These are phyloP conservation scores for Hemicordylus capensis DNA, from an alignment of 2,113 vertebrate genomes.

Conservation along the genomic window DNA sequence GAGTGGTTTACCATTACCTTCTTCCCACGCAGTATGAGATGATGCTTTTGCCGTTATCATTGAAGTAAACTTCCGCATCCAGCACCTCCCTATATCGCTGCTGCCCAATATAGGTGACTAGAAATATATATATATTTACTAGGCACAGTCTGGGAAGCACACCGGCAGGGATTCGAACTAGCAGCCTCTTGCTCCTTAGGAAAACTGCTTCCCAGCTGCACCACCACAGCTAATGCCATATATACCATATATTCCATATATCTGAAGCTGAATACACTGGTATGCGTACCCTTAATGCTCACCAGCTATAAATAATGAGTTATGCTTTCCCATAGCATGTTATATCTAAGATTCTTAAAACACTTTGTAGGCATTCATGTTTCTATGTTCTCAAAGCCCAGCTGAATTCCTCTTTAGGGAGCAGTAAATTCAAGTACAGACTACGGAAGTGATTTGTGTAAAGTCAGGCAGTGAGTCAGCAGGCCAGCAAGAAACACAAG, in stretches of 20 bases:
- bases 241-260: conserved; percentile 9
- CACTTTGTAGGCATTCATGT: conserved; percentile 25
- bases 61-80: no score
- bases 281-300: background rate
- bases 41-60: no score
- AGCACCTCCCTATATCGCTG: no score
- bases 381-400: conserved; percentile 18
- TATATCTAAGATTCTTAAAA: conserved; percentile 13
- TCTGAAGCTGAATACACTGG: background rate
- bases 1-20: no score
- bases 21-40: no score
- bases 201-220: no score
- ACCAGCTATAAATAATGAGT: conserved; percentile 25
- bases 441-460: conserved; percentile 24
- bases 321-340: conserved; percentile 12
- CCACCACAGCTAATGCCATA: no score
- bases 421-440: conserved; percentile 17
- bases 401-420: conserved; percentile 13
- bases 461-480: conserved; percentile 5
- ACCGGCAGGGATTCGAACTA: no score
- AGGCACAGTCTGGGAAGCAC: no score
- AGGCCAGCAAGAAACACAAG: background rate
- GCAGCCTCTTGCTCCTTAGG: no score
- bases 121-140: no score
- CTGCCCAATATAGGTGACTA: no score